A percentile compares a stretch with the other conserved stretches of the same genome.
phyloP scores from a whole-genome alignment of 2,888 invertebrate species.

The Metacarcinus magister region DNA sequence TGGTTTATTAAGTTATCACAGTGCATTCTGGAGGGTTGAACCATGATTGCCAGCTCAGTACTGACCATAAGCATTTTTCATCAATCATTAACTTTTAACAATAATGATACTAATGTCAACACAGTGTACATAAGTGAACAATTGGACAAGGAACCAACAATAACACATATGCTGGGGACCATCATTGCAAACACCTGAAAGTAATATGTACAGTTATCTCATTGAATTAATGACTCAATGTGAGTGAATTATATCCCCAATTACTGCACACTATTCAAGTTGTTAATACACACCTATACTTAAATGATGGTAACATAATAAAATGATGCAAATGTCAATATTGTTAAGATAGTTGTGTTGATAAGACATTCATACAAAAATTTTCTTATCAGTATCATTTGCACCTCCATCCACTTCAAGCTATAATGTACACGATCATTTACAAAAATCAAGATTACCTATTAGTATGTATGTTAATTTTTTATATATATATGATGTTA shows the following conservation, averaged over 20 bases:
- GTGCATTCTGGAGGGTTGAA: slow-evolving; percentile 63
- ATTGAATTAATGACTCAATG: slow-evolving; percentile 67
- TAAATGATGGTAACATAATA: slow-evolving; percentile 47
- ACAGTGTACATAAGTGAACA: not conserved
- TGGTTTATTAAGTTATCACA: slow-evolving; percentile 65
- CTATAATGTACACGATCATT: not conserved
- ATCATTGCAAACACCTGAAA: slow-evolving; percentile 31
- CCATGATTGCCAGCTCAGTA: slow-evolving; percentile 49
- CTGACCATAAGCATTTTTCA: slow-evolving; percentile 8
- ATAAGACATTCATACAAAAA: not conserved
- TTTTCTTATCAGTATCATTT: not conserved
- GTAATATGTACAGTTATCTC: slow-evolving; percentile 49
- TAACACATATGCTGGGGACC: not conserved
- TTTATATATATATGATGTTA: not conserved
- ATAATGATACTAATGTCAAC: slow-evolving; percentile 8
- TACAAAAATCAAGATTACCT: not conserved
- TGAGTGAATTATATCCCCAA: slow-evolving; percentile 66
- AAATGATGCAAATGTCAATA: slow-evolving; percentile 42
- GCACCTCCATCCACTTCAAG: not conserved
- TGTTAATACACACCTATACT: not conserved
- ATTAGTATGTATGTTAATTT: not conserved
- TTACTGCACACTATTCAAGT: not conserved
- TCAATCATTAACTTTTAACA: slow-evolving; percentile 17
- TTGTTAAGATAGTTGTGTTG: slow-evolving; percentile 36
- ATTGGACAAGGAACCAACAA: not conserved